Evolutionary conservation across 2,113 vertebrate species (phyloP).

Genomic region (Craseonycteris thonglongyai): DNA sequence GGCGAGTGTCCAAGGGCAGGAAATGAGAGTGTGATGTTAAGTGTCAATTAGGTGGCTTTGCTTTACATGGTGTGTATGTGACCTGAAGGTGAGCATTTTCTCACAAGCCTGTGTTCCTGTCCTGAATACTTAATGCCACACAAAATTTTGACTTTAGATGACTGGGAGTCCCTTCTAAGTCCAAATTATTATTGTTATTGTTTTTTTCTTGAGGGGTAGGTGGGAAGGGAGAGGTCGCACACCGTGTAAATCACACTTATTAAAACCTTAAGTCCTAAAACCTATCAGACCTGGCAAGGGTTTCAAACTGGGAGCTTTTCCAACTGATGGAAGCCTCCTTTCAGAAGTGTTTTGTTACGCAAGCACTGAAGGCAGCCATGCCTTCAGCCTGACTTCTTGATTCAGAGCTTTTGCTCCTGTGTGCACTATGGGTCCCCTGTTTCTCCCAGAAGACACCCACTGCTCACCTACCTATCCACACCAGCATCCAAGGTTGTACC

Average conservation of each 20-base stretch:
- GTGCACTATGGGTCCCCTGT: rapidly evolving
- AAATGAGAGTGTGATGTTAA: neutral
- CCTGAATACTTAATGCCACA: neutral
- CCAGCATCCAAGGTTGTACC: rapidly evolving
- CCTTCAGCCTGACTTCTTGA: neutral
- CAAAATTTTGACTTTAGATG: neutral
- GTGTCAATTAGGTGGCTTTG: no score
- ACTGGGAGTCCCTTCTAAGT: neutral
- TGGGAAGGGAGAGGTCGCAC: neutral
- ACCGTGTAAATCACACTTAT: neutral
- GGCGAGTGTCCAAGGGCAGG: neutral
- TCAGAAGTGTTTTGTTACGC: neutral
- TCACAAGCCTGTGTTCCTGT: neutral
- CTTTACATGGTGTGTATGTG: neutral
- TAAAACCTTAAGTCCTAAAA: neutral
- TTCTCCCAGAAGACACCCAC: rapidly evolving
- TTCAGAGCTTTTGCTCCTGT: rapidly evolving
- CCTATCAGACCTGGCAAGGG: neutral
- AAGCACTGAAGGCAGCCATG: neutral
- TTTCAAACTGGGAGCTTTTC: neutral
- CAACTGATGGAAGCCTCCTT: neutral
- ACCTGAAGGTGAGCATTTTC: neutral
- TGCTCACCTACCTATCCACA: rapidly evolving
- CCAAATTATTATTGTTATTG: neutral
- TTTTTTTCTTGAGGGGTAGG: neutral